A percentile compares a stretch with the other conserved stretches of the same genome.
Evolutionary conservation across 2,113 vertebrate genomes (phyloP).

Genomic region (Kobus ellipsiprymnus): DNA sequence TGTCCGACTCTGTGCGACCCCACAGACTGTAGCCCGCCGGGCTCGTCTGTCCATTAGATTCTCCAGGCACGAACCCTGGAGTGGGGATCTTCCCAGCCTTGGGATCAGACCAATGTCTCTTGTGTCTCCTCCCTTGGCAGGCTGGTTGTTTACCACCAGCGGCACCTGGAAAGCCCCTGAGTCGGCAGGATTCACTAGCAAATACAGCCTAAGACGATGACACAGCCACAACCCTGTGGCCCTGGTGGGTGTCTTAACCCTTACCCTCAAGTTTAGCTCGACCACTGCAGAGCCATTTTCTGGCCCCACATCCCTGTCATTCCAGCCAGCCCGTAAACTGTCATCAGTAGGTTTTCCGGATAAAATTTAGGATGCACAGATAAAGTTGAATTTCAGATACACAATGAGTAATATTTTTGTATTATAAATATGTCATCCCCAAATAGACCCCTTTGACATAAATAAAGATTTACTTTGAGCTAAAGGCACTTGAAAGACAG

Average conservation of each 20-base stretch:
- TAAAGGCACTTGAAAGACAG: neutral
- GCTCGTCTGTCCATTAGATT: neutral
- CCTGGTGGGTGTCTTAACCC: neutral
- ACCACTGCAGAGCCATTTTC: neutral
- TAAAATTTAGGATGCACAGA: neutral
- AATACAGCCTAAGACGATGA: neutral
- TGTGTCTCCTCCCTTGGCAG: neutral
- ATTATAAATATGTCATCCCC: neutral
- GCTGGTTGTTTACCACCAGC: neutral
- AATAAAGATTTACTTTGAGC: neutral
- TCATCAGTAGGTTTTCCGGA: neutral
- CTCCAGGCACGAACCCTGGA: neutral
- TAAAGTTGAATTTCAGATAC: constrained; percentile 11
- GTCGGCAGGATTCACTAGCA: neutral
- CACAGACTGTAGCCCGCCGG: neutral
- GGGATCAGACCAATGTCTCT: neutral
- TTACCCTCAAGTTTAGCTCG: neutral
- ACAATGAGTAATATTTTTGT: neutral
- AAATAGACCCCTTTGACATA: neutral
- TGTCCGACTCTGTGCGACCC: neutral
- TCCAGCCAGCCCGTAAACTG: neutral
- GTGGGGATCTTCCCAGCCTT: neutral
- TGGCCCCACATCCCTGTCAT: neutral
- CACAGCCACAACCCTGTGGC: neutral
- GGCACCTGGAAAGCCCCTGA: neutral